Conservation (phyloP, 37 sponge, comb jelly and placozoan genomes). For the Halichondria panicea region DNA sequence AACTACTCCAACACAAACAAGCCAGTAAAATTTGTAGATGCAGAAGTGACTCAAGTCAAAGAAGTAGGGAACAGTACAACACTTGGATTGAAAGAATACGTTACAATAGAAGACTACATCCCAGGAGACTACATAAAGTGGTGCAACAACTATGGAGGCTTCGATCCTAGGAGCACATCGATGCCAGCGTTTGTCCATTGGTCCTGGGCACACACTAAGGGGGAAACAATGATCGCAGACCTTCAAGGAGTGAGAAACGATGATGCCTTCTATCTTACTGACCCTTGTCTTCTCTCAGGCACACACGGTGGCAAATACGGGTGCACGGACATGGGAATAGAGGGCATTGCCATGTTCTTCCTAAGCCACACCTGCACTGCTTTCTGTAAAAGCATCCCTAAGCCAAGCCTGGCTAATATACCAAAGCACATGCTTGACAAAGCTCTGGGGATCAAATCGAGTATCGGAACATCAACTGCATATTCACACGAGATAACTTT, state of each 20-base stretch:
- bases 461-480: background rate
- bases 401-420: slow-evolving; percentile 9
- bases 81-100: slow-evolving; percentile 15
- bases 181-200: slow-evolving; percentile 48
- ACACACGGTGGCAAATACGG: background rate
- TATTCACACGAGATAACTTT: slow-evolving; percentile 15
- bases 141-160: slow-evolving; percentile 36
- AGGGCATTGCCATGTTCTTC: slow-evolving; percentile 63
- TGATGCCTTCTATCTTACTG: slow-evolving; percentile 17
- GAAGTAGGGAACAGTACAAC: background rate
- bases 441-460: background rate
- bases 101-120: slow-evolving; percentile 27
- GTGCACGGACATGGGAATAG: slow-evolving; percentile 39
- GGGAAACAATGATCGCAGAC: slow-evolving; percentile 37
- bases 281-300: slow-evolving; percentile 16
- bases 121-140: slow-evolving; percentile 27
- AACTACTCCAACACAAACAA: background rate
- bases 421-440: background rate
- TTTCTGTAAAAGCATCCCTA: slow-evolving; percentile 23
- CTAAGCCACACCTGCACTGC: slow-evolving; percentile 40
- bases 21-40: slow-evolving; percentile 8
- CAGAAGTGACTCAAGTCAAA: background rate
- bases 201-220: slow-evolving; percentile 34
- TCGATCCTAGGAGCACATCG: background rate
- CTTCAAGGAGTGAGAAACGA: slow-evolving; percentile 35